A percentile compares a stretch with the other conserved stretches of the same genome.
Conservation (phyloP, 2,797 vertebrate genomes). For the Enteromius paludinosus region DNA sequence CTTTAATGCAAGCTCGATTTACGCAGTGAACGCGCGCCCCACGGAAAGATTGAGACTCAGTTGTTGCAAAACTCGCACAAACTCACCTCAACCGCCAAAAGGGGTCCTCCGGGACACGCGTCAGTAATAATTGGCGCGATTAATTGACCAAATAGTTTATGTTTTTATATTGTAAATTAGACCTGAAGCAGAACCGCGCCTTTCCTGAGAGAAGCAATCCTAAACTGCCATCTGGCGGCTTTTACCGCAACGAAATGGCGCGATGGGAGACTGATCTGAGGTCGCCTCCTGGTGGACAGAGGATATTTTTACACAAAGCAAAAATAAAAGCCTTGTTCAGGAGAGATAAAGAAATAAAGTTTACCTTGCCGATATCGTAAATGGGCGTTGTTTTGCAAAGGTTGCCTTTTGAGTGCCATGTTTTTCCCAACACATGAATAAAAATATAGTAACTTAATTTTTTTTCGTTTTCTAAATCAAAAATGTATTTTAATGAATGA, state of each 20-base stretch:
- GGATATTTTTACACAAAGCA: constrained; percentile 15
- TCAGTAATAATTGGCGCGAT: constrained; percentile 45
- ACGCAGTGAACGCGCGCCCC: constrained; percentile 60
- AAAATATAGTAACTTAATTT: not conserved
- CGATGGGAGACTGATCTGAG: constrained; percentile 89
- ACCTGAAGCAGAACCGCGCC: constrained; percentile 92
- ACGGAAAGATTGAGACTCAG: constrained; percentile 48
- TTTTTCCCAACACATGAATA: not conserved
- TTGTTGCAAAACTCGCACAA: constrained; percentile 57
- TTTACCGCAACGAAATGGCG: constrained; percentile 96
- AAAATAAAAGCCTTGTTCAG: constrained; percentile 21
- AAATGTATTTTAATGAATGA: no score
- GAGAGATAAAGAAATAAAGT: not conserved
- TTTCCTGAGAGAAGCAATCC: constrained; percentile 96
- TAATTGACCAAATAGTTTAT: constrained; percentile 56
- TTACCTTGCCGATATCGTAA: not conserved
- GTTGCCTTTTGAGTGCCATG: not conserved
- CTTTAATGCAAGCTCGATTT: constrained; percentile 82
- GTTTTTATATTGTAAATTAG: constrained; percentile 82
- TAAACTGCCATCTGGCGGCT: constrained; percentile 99
- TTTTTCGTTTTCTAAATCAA: not conserved
- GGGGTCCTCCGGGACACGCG: constrained; percentile 30
- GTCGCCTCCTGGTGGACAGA: constrained; percentile 91
- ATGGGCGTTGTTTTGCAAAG: not conserved
- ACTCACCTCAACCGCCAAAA: constrained; percentile 57